phyloP scores from a whole-genome alignment of 1,140 invertebrate genomes.

The Drosophila melanica region DNA sequence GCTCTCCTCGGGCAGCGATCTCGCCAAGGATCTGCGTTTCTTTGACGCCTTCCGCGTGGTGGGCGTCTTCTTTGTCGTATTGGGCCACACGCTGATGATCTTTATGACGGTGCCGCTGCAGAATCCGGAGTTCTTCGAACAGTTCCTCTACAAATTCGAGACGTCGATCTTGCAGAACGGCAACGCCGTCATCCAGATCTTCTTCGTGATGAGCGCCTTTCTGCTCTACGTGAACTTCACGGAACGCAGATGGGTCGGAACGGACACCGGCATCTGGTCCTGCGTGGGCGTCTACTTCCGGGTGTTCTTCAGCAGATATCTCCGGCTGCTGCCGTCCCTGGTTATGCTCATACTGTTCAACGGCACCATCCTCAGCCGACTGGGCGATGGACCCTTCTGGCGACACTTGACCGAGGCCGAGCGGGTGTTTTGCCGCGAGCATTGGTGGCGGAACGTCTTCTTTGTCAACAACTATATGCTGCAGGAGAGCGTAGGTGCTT shows the following conservation, averaged over 20 bases:
- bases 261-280: conserved; percentile 1
- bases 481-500: conserved; percentile 65
- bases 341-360: conserved; percentile 85
- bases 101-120: conserved; percentile 59
- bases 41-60: conserved; percentile 71
- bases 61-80: conserved; percentile 60
- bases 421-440: conserved; percentile 85
- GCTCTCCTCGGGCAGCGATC: conserved; percentile 25
- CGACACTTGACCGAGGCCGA: conserved; percentile 83
- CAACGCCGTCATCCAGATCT: conserved; percentile 84
- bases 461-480: conserved; percentile 87
- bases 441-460: conserved; percentile 89
- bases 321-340: conserved; percentile 85
- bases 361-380: conserved; percentile 79
- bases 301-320: conserved; percentile 84
- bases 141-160: conserved; percentile 54
- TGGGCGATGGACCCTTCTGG: conserved; percentile 85
- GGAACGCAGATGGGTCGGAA: conserved; percentile 56
- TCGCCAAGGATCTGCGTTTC: conserved; percentile 59
- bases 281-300: conserved; percentile 63
- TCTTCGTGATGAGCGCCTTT: conserved; percentile 86
- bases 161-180: conserved; percentile 84
- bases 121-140: conserved; percentile 75
- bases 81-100: conserved; percentile 67
- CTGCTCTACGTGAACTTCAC: conserved; percentile 85